Conservation (phyloP, 2,888 invertebrate genomes). For the Hirtodrosophila histrioides region DNA sequence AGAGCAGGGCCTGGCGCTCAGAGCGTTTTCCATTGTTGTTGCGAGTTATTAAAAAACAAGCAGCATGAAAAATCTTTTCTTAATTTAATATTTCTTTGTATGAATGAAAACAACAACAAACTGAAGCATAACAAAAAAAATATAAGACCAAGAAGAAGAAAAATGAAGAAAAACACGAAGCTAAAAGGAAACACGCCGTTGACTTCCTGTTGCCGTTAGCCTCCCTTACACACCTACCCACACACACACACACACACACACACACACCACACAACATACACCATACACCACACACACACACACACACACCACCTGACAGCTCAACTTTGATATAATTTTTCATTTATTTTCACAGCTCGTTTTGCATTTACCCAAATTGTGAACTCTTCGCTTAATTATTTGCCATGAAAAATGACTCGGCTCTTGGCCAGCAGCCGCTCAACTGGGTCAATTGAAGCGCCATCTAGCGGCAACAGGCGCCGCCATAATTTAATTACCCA, state of each 20-base stretch:
- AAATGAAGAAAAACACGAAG: constrained; percentile 47
- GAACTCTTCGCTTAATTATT: constrained; percentile 57
- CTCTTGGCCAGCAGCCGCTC: constrained; percentile 26
- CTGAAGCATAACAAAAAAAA: constrained; percentile 17
- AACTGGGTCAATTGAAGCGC: constrained; percentile 37
- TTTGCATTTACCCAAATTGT: constrained; percentile 44
- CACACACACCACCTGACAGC: constrained; percentile 20
- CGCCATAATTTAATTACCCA: constrained; percentile 46
- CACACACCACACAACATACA: neutral
- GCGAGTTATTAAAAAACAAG: constrained; percentile 76
- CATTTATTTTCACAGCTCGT: constrained; percentile 59
- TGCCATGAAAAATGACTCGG: constrained; percentile 58
- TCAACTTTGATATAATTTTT: constrained; percentile 71
- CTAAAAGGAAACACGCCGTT: constrained; percentile 53
- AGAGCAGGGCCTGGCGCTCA: constrained; percentile 16
- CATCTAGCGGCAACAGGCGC: constrained; percentile 46
- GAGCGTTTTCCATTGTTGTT: constrained; percentile 63
- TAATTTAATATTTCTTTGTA: constrained; percentile 75
- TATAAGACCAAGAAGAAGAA: constrained; percentile 32
- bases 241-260: constrained; percentile 1
- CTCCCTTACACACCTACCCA: constrained; percentile 20
- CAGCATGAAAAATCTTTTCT: constrained; percentile 68
- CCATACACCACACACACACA: neutral
- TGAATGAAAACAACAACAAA: constrained; percentile 30
- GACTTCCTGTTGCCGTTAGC: constrained; percentile 58